These are phyloP conservation scores for Isotomurus palustris DNA, from an alignment of 2,888 invertebrate genomes.

Conservation along the genomic window DNA sequence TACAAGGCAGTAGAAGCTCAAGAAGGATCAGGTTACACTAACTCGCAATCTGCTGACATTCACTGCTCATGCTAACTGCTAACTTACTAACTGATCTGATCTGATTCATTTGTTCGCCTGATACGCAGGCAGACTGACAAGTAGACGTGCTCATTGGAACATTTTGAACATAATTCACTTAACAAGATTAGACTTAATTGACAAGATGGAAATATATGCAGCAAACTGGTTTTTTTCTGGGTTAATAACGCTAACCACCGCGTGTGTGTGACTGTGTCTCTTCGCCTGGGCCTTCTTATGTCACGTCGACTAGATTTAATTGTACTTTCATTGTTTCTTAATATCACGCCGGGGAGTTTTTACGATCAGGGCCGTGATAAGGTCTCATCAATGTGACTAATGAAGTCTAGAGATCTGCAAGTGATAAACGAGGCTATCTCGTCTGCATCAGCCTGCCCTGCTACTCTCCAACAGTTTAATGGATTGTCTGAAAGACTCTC, in stretches of 20 bases:
- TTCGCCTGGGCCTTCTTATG: neutral
- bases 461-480: no score
- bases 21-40: neutral
- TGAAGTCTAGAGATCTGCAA: neutral
- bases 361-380: neutral
- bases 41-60: neutral
- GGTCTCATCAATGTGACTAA: slow-evolving; percentile 2
- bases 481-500: no score
- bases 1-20: no score
- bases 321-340: slow-evolving; percentile 10
- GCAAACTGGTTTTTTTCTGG: slow-evolving; percentile 35
- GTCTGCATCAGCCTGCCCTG: no score
- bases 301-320: neutral
- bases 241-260: slow-evolving; percentile 25
- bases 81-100: no score
- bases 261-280: neutral
- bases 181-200: slow-evolving; percentile 2
- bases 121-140: no score
- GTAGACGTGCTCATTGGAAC: neutral
- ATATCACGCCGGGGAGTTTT: slow-evolving; percentile 1
- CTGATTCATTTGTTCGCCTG: no score
- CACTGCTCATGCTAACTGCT: no score
- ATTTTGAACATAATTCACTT: slow-evolving; percentile 4
- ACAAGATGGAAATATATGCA: neutral
- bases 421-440: no score